Conservation (phyloP, 1,140 invertebrate species). For the Matsumurasca onukii region DNA sequence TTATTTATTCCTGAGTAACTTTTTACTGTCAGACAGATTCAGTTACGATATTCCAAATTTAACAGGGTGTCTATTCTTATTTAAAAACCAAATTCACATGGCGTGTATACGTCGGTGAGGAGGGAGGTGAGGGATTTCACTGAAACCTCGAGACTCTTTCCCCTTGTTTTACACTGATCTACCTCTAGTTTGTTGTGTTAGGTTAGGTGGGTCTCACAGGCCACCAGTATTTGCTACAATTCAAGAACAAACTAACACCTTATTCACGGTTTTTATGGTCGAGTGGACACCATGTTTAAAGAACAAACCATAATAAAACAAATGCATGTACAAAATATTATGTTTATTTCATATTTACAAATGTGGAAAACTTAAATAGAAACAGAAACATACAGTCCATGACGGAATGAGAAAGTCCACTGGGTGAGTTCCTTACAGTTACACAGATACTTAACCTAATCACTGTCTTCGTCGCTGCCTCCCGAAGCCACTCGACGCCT, state of each 20-base stretch:
- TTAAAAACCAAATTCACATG: not conserved
- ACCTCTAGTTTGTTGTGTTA: too few relatives aligned
- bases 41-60: not conserved
- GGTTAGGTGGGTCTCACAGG: too few relatives aligned
- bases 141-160: not conserved
- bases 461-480: slow-evolving; percentile 29
- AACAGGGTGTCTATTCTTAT: not conserved
- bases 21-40: too few relatives aligned
- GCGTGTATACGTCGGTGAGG: not conserved
- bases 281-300: not conserved
- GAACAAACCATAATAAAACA: not conserved
- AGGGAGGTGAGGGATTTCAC: not conserved
- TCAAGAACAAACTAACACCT: too few relatives aligned
- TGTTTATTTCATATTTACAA: not conserved
- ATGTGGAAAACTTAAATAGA: not conserved
- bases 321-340: not conserved
- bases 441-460: too few relatives aligned
- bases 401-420: not conserved
- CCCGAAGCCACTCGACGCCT: slow-evolving; percentile 50
- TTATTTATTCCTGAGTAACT: too few relatives aligned
- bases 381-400: not conserved
- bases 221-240: too few relatives aligned
- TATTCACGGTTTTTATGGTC: too few relatives aligned
- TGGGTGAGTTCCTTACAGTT: not conserved
- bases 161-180: not conserved